Conservation (phyloP, 2,888 invertebrate genomes). For the Atrina japonica region DNA sequence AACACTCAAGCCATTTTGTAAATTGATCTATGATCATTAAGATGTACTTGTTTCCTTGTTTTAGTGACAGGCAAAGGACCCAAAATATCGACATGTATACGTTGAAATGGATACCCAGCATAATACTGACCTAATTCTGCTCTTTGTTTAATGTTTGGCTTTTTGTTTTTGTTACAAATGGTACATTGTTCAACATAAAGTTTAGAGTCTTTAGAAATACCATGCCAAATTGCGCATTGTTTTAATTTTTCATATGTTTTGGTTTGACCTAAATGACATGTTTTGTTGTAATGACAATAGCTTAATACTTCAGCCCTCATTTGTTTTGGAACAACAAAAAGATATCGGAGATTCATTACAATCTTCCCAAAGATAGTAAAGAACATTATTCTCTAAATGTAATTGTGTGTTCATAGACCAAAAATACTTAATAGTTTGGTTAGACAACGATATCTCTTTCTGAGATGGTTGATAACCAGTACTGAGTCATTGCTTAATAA, state of each 20-base stretch:
- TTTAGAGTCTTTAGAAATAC: slow-evolving; percentile 2
- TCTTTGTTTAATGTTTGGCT: slow-evolving; percentile 2
- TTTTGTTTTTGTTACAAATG: slow-evolving; percentile 29
- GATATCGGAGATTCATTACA: background rate
- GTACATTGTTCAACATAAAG: slow-evolving; percentile 6
- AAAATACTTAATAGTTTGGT: slow-evolving; percentile 8
- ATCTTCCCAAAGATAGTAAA: slow-evolving; percentile 18
- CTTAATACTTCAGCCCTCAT: background rate
- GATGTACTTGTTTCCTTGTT: slow-evolving; percentile 34
- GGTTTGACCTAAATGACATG: slow-evolving; percentile 17
- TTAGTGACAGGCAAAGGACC: slow-evolving; percentile 28
- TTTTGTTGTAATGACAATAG: slow-evolving; percentile 16
- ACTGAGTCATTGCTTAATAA: no score
- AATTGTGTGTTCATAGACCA: slow-evolving; percentile 17
- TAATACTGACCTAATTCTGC: slow-evolving; percentile 26
- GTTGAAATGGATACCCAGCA: slow-evolving; percentile 28
- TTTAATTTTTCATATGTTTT: slow-evolving; percentile 13
- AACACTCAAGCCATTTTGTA: slow-evolving; percentile 38
- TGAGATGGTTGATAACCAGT: no score
- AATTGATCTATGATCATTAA: slow-evolving; percentile 40
- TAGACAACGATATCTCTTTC: slow-evolving; percentile 1
- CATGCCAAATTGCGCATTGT: slow-evolving; percentile 20
- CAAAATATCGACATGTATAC: slow-evolving; percentile 34
- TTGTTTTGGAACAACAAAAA: background rate
- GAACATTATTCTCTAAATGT: background rate